A percentile compares a stretch with the other conserved stretches of the same genome.
phyloP scores from a whole-genome alignment of 30 jellyfish, hydroid and myxozoan genomes.

The Hydractinia symbiolongicarpus region DNA sequence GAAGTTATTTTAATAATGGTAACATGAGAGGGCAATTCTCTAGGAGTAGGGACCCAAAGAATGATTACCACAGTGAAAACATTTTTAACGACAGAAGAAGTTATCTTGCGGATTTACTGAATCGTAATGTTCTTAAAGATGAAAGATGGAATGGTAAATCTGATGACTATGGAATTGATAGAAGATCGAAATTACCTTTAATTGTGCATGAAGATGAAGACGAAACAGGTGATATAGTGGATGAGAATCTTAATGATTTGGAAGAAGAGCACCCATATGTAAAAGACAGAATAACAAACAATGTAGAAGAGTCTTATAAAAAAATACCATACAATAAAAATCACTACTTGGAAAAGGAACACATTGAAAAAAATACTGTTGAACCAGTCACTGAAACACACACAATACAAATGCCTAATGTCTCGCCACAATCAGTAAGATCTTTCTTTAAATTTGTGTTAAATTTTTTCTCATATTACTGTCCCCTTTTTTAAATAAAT shows the following conservation, averaged over 20 bases:
- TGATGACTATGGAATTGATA: not conserved
- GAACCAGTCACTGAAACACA: constrained; percentile 29
- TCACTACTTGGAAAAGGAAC: not conserved
- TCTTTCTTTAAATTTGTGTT: not conserved
- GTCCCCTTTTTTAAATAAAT: too few species aligned
- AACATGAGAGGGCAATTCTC: too few species aligned
- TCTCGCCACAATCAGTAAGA: constrained; percentile 72
- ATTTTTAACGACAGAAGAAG: not conserved
- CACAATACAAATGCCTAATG: constrained; percentile 76
- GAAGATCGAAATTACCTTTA: not conserved
- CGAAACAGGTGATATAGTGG: not conserved
- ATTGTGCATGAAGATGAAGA: constrained; percentile 18
- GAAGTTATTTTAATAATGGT: too few species aligned
- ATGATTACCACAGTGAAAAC: not conserved
- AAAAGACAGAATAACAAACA: not conserved
- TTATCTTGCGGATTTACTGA: not conserved
- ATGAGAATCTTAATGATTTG: constrained; percentile 8
- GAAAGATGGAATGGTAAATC: constrained; percentile 1
- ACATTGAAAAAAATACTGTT: not conserved
- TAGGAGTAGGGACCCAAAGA: not conserved
- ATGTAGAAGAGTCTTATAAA: not conserved
- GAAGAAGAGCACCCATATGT: constrained; percentile 9
- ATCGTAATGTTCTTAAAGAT: not conserved
- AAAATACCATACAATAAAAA: not conserved
- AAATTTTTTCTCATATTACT: not conserved